A percentile compares a stretch with the other conserved stretches of the same genome.
phyloP scores from a whole-genome alignment of 2,888 invertebrate species.

The Harpagoxenus sublaevis region DNA sequence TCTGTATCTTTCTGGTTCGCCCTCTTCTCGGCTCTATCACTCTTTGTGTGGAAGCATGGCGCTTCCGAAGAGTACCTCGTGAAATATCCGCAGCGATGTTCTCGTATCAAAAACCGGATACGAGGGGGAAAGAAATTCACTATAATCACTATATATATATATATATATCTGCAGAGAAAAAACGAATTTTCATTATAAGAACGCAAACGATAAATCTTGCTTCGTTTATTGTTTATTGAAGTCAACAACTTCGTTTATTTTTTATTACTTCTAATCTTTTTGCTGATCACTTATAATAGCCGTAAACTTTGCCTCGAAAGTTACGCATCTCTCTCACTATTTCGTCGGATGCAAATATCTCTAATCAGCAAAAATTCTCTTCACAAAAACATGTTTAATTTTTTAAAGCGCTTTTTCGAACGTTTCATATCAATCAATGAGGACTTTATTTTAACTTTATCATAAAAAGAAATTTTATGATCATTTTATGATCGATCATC shows the following conservation, averaged over 20 bases:
- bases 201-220: neutral
- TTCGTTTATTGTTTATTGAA: slow-evolving; percentile 14
- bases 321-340: neutral
- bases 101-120: slow-evolving; percentile 27
- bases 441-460: neutral
- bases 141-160: neutral
- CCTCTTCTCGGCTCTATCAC: slow-evolving; percentile 24
- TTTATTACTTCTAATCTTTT: neutral
- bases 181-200: neutral
- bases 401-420: neutral
- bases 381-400: slow-evolving; percentile 11
- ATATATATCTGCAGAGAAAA: neutral
- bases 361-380: neutral
- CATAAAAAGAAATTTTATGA: neutral
- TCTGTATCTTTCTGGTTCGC: slow-evolving; percentile 25
- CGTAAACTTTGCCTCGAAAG: neutral
- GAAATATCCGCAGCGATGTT: slow-evolving; percentile 68
- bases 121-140: slow-evolving; percentile 8
- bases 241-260: neutral
- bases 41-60: slow-evolving; percentile 73
- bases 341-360: neutral
- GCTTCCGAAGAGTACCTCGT: slow-evolving; percentile 70
- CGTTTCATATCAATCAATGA: neutral
- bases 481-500: slow-evolving; percentile 15
- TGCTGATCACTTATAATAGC: neutral